Percentiles rank a stretch among this genome's conserved stretches.
phyloP scores from a whole-genome alignment of 2,888 invertebrate species.

The Trileptium ribeirensis region DNA sequence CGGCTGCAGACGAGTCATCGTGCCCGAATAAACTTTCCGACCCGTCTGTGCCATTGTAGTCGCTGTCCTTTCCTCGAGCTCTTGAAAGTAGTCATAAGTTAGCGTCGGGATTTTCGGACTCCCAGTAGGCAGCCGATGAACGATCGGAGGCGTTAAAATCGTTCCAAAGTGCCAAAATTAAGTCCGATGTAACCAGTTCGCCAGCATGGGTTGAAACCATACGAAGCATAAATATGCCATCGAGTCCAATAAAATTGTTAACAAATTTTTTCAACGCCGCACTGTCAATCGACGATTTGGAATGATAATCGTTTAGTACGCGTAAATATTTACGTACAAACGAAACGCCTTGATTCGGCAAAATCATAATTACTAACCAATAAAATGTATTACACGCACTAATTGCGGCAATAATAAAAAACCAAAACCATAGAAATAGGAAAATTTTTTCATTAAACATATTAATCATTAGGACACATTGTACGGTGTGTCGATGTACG shows the following conservation, averaged over 20 bases:
- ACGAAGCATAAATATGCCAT: slow-evolving; percentile 17
- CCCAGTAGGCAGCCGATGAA: slow-evolving; percentile 47
- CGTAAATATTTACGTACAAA: slow-evolving; percentile 19
- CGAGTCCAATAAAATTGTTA: slow-evolving; percentile 15
- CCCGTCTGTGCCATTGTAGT: no score
- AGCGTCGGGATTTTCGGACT: slow-evolving; percentile 33
- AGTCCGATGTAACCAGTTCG: slow-evolving; percentile 15
- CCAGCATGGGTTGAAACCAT: slow-evolving; percentile 21
- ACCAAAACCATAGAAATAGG: slow-evolving; percentile 49
- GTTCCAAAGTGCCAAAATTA: slow-evolving; percentile 19
- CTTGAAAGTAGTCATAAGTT: slow-evolving; percentile 10
- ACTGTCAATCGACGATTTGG: slow-evolving; percentile 10
- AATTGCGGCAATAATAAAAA: slow-evolving; percentile 48
- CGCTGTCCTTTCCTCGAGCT: not conserved
- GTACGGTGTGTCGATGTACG: slow-evolving; percentile 48
- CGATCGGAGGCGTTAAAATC: slow-evolving; percentile 37
- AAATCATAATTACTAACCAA: slow-evolving; percentile 50
- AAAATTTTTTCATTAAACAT: slow-evolving; percentile 50
- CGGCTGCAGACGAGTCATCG: no score
- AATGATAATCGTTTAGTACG: slow-evolving; percentile 1
- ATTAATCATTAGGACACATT: slow-evolving; percentile 51
- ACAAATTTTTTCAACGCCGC: slow-evolving; percentile 9
- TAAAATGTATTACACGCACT: slow-evolving; percentile 48
- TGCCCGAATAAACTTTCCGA: no score
- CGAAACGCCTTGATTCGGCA: slow-evolving; percentile 40